Conservation (phyloP, 2,113 vertebrate species). For the Clupea harengus region DNA sequence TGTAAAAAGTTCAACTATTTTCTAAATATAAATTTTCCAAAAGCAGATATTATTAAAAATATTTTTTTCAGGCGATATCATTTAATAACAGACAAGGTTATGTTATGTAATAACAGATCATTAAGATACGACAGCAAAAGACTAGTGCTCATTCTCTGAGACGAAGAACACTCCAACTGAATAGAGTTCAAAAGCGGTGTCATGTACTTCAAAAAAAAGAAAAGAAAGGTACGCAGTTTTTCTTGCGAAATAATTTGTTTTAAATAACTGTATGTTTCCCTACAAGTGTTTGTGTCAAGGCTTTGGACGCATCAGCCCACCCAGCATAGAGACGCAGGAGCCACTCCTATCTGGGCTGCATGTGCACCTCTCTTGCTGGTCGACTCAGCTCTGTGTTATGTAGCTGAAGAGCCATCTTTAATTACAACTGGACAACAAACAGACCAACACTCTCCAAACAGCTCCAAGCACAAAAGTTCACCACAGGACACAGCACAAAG, state of each 20-base stretch:
- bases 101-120: background rate
- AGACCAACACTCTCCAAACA: slow-evolving; percentile 5
- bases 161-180: background rate
- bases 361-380: background rate
- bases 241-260: background rate
- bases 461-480: background rate
- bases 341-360: background rate
- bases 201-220: background rate
- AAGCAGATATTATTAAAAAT: background rate
- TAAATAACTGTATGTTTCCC: background rate
- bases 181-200: background rate
- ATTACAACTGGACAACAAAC: slow-evolving; percentile 11
- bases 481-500: background rate
- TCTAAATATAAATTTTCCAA: background rate
- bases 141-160: background rate
- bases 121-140: background rate
- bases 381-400: background rate
- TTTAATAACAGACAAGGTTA: background rate
- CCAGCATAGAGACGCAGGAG: background rate
- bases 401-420: background rate
- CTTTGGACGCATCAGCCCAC: background rate
- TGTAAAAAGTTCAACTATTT: background rate
- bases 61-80: background rate
- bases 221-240: background rate
- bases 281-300: background rate